Base-by-base conservation (phyloP, 2,113 vertebrate genomes). In the Atlantisia rogersi region DNA sequence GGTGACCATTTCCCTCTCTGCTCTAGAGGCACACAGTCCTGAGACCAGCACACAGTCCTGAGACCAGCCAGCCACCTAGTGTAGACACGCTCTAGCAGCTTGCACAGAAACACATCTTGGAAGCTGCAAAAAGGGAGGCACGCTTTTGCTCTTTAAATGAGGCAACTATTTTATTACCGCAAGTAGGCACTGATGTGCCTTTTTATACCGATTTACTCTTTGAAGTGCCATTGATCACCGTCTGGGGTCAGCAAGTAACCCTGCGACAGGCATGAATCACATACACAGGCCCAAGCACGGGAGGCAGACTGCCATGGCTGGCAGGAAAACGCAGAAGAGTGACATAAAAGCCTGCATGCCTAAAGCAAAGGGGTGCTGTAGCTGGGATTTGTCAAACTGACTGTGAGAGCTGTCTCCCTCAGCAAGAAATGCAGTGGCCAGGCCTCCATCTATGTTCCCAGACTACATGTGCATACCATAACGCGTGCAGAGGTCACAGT, bases 321-420 rank as follows among this genome's bases (percentile, higher is more conserved):
- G 82, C 85, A 93, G 92, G 79, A 70, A 77, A 5, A 80, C 73
- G 88, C 89, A 81, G 75, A 85, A 85, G 82, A 93, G 52, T 69
- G 46, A 74, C 93, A 60, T n/a, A 71, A 52, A 94, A 53, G 53
- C 63, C 46, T 50, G 24, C 13, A 3, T 64, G 79, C 94, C 87
- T 24, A 7, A 86, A 95, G 92, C 82, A 50, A 86, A 84, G 58
- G 39, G 39, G 84, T 94, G 63, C 89, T 48, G 31, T 86, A 71
- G 78, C 70, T 68, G 78, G 82, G 64, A 17, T 89, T 55, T 95
- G 86, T 96, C 80, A 92, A 91, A 73, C 5, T 3, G 55, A 46
- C 74, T 64, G 55, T 32, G 88, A 92, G 93, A 53, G 60, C 74
- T 82, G 77, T 89, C 62, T 93, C 56, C 21, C 78, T 58, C 31